Evolutionary conservation across 2,113 vertebrate genomes (phyloP), one percentile per base, ranked within the genome.

Genomic region (Centrocercus urophasianus): DNA sequence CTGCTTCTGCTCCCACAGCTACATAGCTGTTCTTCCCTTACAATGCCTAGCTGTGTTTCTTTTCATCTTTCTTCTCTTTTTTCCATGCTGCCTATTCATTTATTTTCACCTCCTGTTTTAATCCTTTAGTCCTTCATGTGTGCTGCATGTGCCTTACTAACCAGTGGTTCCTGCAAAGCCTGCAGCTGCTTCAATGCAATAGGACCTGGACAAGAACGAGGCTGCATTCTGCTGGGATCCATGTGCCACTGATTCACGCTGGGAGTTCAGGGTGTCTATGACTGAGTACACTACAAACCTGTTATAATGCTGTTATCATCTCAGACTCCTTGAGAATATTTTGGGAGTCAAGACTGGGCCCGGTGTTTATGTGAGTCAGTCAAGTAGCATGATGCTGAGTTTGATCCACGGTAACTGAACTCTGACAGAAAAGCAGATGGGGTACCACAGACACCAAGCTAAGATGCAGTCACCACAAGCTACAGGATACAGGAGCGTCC

Each of bases 61-160:
- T 92, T 94, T 89, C 47, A 90, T 85, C 67, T 89, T 84, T 78
- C 20, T 48, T 83, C 77, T 91, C 66, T 89, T 74, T 70, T 85
- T 65, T 57, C 54, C 65, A 22, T 77, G 75, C 78, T 89, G 87
- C 60, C 76, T 90, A 81, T 74, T 93, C 43, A 95, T 94, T 91
- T 92, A 93, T 95, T 96, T 95, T 94, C 66, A 80, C 88, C 73
- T 93, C 38, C 69, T 0, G 0, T 95, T 96, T 93, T 90, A 94
- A 94, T 89, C 83, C 91, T 88, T 74, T 81, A 93, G 80, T 86
- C 78, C 81, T 95, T 93, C 78, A 91, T 74, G 34, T 93, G 59
- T 63, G 65, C 73, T 34, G 66, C 32, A 93, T n/a, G 43, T 94
- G 78, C 74, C 75, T 84, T 88, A 56, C 79, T 69, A 87, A 95